Base-by-base conservation (phyloP, 2,888 invertebrate genomes). In the Pseudolycoriella hygida region DNA sequence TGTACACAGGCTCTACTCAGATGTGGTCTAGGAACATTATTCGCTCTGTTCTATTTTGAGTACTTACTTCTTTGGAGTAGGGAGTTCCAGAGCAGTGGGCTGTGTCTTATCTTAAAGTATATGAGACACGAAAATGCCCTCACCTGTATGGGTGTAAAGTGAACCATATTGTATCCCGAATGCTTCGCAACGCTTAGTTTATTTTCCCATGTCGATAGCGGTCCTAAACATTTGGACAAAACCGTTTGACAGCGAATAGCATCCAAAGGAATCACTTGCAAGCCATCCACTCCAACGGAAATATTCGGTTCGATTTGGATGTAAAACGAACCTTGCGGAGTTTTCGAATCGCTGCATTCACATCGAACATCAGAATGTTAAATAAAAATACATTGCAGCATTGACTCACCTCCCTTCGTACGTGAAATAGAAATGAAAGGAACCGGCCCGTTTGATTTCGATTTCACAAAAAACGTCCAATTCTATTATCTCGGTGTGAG, bases 81-180 rank as follows among this genome's bases (percentile, higher is more conserved):
- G n/a, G n/a, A n/a, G 10, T 40, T 17, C n/a, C n/a, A 2, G 11
- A 40, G 19, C 6, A 10, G 11, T 17, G 6, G 5, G 3, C 15
- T 8, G 8, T 43, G 42, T 34, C 37, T 44, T 17, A 31, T 42
- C 17, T 31, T 2, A 32, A 6, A 32, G 5, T 5, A 18, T 34
- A n/a, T n/a, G n/a, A 18, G 40, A 40, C 18, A 32, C 17, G 10
- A 41, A 20, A 32, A 34, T 31, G 18, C 17, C n/a, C 48, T 53
- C 66, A 79, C 82, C 72, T 94, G 96, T 51, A 96, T 77, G 3
- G 97, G 96, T 20, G 96, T 93, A 62, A 97, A 90, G 68, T 97
- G 97, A 47, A 97, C 70, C 74, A 93, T 79, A 67, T 98, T 99
- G 68, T 97, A 98, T 18, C 93, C 93, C 50, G 82, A 74, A 64